Conservation (phyloP, 2,113 vertebrate species). For the Ailuropoda melanoleuca region DNA sequence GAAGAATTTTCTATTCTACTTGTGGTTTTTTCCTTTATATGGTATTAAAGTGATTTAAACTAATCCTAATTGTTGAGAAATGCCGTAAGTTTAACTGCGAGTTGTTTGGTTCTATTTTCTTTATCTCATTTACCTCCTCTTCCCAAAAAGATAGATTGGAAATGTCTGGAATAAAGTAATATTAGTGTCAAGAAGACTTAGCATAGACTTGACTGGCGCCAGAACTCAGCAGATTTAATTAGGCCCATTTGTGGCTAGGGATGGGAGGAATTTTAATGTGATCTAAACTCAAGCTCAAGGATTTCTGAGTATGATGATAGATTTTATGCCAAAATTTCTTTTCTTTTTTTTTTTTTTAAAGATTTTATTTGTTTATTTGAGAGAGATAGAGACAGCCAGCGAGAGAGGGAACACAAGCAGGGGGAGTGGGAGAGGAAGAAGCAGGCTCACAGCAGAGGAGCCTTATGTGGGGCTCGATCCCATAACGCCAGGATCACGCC, state of each 20-base stretch:
- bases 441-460: no score
- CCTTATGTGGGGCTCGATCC: no score
- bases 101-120: neutral
- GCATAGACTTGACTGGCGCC: neutral
- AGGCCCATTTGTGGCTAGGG: neutral
- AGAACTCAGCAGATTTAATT: neutral
- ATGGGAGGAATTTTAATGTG: neutral
- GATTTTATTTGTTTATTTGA: no score
- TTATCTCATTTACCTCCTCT: neutral
- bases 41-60: neutral
- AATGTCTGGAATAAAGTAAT: neutral
- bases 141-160: neutral
- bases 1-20: neutral
- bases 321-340: conserved; percentile 19
- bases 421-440: no score
- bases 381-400: no score
- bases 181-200: neutral
- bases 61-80: neutral
- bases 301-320: neutral
- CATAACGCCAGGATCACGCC: no score
- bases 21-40: neutral
- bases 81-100: neutral
- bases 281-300: neutral
- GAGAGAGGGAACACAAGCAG: no score
- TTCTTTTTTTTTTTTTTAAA: no score